Evolutionary conservation across 2,888 invertebrate species (phyloP), one percentile per base, ranked within the genome.

Genomic region (Tetanocera ferruginea): DNA sequence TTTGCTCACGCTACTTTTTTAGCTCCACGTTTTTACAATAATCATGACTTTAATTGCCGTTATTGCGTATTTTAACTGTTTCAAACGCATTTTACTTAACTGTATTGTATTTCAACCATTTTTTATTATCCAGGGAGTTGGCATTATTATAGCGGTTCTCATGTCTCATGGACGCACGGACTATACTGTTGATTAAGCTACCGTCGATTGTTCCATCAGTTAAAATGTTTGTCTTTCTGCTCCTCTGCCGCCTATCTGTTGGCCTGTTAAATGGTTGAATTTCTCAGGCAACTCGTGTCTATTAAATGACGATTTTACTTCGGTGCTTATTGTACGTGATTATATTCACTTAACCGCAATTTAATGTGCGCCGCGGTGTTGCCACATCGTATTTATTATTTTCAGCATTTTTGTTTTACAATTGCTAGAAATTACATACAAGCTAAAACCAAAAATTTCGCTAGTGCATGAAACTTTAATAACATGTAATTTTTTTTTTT

Each of bases 261-360:
- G 43, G 43, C 43, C 43, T 43, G 11, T 14, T 43, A 43, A 43
- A 43, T 43, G 14, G 43, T 14, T n/a, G 11, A 23, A 49, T 51
- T 25, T 49, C 51, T 6, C 31, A 11, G 5, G 6, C 60, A 14
- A 28, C 17, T 25, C 64, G 28, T 51, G 51, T 69, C 69, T 69
- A 51, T 69, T 69, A 69, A 25, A 69, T 69, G 69, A 51, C 69
- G 49, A 69, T 69, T 69, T 49, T 25, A 66, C 28, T 49, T 11
- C 11, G 51, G 9, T 25, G 49, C 25, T 69, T 49, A 51, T 51
- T 51, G 69, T 49, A 69, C 69, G 69, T 69, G 69, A 69, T 69
- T 69, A 69, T 69, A 28, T 69, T 69, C 69, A 69, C 69, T 69
- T 69, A 69, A 69, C 69, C 69, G 31, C 51, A 69, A 69, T 69